Percentiles rank a stretch among this genome's conserved stretches.
These are phyloP conservation scores for Babylonia areolata DNA, from an alignment of 1,140 invertebrate genomes.

Conservation along the genomic window DNA sequence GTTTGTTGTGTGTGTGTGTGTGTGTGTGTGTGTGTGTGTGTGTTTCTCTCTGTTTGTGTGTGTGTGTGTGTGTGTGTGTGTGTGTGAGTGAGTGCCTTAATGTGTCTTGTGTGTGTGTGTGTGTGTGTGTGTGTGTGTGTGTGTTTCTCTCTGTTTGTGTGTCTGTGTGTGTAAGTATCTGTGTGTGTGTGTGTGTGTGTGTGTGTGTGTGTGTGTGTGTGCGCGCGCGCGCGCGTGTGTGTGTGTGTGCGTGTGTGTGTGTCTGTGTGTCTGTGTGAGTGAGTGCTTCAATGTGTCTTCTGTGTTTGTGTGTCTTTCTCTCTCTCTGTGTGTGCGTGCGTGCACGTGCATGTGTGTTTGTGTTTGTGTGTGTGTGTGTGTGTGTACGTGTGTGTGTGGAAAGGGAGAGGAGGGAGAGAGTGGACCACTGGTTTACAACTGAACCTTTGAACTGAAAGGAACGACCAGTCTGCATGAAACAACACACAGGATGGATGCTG, in stretches of 20 bases:
- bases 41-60: conserved; percentile 26
- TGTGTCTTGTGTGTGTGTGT: not conserved
- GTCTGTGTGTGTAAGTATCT: not conserved
- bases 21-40: conserved; percentile 33
- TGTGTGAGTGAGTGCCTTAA: not conserved
- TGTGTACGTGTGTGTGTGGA: too few species aligned
- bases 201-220: conserved; percentile 12
- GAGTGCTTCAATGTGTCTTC: not conserved
- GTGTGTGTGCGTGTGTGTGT: conserved; percentile 31
- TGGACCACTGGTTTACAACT: too few species aligned
- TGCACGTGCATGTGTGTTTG: too few species aligned
- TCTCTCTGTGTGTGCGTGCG: not conserved
- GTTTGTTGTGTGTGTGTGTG: conserved; percentile 25
- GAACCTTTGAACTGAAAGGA: too few species aligned
- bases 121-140: not conserved
- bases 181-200: not conserved
- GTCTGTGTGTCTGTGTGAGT: conserved; percentile 30
- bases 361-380: too few species aligned
- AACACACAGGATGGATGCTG: too few species aligned
- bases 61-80: conserved; percentile 23
- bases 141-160: not conserved
- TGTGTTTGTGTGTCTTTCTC: not conserved
- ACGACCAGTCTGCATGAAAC: too few species aligned
- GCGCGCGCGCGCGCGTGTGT: conserved; percentile 23
- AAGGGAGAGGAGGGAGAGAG: too few species aligned